Percentiles rank a stretch among this genome's conserved stretches.
These are phyloP conservation scores for Bos javanicus DNA, from an alignment of 2,113 vertebrate genomes.

Conservation along the genomic window DNA sequence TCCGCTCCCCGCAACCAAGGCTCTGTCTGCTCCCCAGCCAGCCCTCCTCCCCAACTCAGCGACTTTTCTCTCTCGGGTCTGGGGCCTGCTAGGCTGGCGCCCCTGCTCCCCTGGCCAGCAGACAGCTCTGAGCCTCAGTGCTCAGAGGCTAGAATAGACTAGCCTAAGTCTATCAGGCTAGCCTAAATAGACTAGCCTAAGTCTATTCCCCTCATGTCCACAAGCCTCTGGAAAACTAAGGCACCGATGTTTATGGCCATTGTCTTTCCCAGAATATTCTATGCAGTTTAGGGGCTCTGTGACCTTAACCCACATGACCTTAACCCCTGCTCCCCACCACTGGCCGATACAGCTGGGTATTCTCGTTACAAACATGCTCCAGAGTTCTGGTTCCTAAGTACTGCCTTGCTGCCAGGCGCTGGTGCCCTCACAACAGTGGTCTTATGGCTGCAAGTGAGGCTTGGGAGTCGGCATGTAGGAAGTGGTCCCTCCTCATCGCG, in stretches of 20 bases:
- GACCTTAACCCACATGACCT: not conserved
- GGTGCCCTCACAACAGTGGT: fast-evolving
- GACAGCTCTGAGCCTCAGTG: not conserved
- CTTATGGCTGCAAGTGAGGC: not conserved
- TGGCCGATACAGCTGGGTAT: not conserved
- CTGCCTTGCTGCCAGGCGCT: not conserved
- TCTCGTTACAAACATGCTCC: not conserved
- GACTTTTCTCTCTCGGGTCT: not conserved
- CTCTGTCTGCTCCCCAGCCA: not conserved
- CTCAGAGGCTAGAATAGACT: not conserved
- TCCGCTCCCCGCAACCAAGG: not conserved
- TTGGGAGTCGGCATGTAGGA: not conserved
- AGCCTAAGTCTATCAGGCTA: not conserved
- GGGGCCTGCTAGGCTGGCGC: not conserved
- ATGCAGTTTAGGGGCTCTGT: not conserved
- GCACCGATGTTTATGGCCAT: not conserved
- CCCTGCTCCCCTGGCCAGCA: not conserved
- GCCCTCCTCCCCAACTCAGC: not conserved
- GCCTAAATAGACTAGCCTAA: not conserved
- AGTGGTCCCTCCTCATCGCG: not conserved
- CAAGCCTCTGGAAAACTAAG: not conserved
- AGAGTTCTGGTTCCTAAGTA: not conserved
- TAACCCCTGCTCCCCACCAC: not conserved
- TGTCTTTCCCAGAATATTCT: not conserved
- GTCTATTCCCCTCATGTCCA: not conserved